These are phyloP conservation scores for Cryptoprocta ferox DNA, from an alignment of 2,797 vertebrate species.

Conservation along the genomic window DNA sequence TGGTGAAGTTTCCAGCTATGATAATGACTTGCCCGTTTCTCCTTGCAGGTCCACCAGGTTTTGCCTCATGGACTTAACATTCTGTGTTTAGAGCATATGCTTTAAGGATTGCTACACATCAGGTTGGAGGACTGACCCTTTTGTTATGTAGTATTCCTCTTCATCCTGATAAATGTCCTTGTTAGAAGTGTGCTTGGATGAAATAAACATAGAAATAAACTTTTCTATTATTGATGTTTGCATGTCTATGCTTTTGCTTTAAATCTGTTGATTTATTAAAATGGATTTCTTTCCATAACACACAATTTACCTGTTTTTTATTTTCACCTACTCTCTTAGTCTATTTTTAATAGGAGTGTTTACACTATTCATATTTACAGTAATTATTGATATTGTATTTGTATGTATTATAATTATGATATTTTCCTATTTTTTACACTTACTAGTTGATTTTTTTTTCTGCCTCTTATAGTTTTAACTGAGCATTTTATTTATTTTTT, in stretches of 20 bases:
- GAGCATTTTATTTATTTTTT: not conserved
- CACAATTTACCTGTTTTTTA: not conserved
- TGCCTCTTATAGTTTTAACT: not conserved
- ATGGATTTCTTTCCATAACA: not conserved
- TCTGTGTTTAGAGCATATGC: not conserved
- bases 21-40: not conserved
- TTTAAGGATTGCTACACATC: not conserved
- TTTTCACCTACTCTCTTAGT: not conserved
- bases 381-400: not conserved
- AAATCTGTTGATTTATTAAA: not conserved
- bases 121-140: not conserved
- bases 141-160: not conserved
- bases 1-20: not conserved
- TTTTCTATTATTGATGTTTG: not conserved
- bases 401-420: not conserved
- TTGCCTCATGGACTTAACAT: not conserved
- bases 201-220: not conserved
- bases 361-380: not conserved
- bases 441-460: not conserved
- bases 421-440: not conserved
- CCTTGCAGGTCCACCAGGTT: not conserved
- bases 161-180: not conserved
- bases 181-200: not conserved
- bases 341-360: not conserved
- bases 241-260: not conserved